Percentiles rank a stretch among this genome's conserved stretches.
Conservation (phyloP, 2,113 vertebrate genomes). For the Varanus komodoensis region DNA sequence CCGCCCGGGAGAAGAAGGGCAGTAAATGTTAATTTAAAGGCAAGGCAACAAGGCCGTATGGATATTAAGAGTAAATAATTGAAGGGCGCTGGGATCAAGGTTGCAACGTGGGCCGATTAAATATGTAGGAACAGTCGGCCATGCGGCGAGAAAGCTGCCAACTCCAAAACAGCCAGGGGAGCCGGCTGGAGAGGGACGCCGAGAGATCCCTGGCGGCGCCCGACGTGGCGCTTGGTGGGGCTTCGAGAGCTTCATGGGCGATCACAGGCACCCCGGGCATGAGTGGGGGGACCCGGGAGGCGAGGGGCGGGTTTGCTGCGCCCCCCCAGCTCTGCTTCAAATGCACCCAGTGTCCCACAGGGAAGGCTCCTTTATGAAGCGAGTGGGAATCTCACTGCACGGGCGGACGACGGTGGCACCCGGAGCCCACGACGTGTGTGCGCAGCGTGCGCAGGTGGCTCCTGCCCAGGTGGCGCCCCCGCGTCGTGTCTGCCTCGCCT, state of each 20-base stretch:
- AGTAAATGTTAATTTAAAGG: conserved; percentile 60
- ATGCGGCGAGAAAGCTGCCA: background rate
- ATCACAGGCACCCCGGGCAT: no score
- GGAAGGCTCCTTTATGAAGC: background rate
- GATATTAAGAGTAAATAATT: conserved; percentile 48
- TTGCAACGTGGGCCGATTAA: conserved; percentile 11
- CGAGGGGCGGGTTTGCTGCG: background rate
- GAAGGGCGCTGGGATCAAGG: conserved; percentile 33
- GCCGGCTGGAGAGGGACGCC: background rate
- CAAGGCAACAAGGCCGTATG: conserved; percentile 31
- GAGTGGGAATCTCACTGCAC: no score
- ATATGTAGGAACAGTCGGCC: background rate
- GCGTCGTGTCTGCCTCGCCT: no score
- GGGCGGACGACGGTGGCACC: background rate
- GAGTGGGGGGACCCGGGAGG: accelerated
- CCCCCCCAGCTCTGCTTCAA: background rate
- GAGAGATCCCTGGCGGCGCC: background rate
- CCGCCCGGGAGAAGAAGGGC: background rate
- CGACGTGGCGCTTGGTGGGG: background rate
- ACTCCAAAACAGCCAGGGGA: background rate
- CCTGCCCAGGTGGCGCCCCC: no score
- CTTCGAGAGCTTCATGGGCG: background rate
- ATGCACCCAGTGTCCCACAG: background rate
- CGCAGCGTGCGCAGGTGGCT: no score
- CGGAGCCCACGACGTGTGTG: background rate